Conservation (phyloP, 2,888 invertebrate species). For the Coenonympha glycerion region DNA sequence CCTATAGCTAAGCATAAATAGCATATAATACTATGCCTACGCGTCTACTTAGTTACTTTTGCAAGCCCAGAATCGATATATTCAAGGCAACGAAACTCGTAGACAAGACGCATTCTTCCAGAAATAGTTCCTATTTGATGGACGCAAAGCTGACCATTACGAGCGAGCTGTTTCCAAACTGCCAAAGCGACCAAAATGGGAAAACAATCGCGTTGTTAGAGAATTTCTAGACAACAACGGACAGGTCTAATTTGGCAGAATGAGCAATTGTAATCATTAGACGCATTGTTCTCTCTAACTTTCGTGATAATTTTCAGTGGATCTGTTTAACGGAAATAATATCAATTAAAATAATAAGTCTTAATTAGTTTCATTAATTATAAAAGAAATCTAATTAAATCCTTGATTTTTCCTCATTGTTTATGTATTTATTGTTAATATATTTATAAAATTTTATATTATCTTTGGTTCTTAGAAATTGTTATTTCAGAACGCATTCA, state of each 20-base stretch:
- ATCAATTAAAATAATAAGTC: no score
- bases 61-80: constrained; percentile 27
- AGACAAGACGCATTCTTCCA: constrained; percentile 41
- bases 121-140: constrained; percentile 56
- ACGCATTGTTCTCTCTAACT: constrained; percentile 29
- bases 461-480: no score
- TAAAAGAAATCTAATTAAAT: no score
- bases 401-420: no score
- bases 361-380: no score
- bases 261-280: constrained; percentile 50
- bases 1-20: no score
- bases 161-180: constrained; percentile 49
- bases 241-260: constrained; percentile 54
- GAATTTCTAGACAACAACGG: constrained; percentile 37
- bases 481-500: no score
- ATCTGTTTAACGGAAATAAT: no score
- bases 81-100: constrained; percentile 24
- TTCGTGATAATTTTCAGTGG: not conserved
- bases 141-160: constrained; percentile 62
- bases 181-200: constrained; percentile 40
- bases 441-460: no score
- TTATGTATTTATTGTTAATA: no score
- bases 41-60: no score
- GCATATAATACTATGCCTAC: no score
- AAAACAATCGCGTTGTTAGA: constrained; percentile 44